These are phyloP conservation scores for Nipponia nippon DNA, from an alignment of 2,113 vertebrate genomes.

Conservation along the genomic window DNA sequence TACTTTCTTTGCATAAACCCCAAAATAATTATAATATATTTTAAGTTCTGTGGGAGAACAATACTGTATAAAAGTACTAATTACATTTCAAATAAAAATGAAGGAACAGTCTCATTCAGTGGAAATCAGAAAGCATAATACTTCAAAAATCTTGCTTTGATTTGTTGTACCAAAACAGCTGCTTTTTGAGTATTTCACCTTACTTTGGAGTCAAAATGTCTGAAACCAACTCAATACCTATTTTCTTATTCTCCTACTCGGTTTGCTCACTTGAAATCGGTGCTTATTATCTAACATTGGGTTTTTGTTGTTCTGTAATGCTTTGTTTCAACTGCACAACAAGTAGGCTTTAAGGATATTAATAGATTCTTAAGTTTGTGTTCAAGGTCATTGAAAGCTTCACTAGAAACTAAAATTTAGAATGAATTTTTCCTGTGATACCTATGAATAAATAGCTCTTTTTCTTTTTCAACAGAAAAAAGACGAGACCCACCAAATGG, in stretches of 20 bases:
- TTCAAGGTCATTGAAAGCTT: background rate
- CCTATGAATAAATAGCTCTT: background rate
- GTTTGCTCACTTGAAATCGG: background rate
- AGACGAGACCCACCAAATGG: constrained; percentile 71
- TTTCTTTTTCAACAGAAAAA: constrained; percentile 64
- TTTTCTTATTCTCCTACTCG: background rate
- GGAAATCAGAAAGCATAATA: background rate
- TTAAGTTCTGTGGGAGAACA: background rate
- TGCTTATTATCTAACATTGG: background rate
- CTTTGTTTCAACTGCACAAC: background rate
- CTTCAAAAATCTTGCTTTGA: background rate
- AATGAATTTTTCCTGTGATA: background rate
- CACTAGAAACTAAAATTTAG: background rate
- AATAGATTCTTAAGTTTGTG: background rate
- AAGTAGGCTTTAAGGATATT: background rate
- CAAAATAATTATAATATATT: background rate
- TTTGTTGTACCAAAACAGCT: background rate
- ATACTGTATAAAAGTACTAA: background rate
- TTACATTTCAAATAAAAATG: background rate
- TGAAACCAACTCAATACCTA: background rate
- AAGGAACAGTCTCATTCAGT: background rate
- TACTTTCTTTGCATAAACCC: background rate
- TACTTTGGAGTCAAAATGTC: background rate
- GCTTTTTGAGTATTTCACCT: background rate
- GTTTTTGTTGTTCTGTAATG: background rate